Conservation (phyloP, 2,113 vertebrate genomes). For the Pseudopodoces humilis region DNA sequence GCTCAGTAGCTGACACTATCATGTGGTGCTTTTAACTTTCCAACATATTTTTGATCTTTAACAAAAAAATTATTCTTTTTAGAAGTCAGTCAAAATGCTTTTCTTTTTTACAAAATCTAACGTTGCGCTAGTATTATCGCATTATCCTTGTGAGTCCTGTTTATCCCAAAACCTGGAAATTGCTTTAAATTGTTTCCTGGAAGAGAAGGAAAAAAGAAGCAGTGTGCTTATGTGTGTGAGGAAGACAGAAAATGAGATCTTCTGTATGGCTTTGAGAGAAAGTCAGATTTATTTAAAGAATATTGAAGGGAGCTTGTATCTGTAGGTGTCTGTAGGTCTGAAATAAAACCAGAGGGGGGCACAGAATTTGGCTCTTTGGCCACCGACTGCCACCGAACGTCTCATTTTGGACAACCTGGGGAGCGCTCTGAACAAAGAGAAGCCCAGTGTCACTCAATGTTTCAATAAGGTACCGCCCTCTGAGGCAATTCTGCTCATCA, state of each 20-base stretch:
- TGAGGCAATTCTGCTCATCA: not conserved
- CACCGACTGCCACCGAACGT: not conserved
- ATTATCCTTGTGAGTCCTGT: not conserved
- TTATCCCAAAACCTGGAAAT: not conserved
- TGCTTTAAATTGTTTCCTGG: not conserved
- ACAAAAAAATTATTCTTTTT: not conserved
- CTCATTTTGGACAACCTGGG: not conserved
- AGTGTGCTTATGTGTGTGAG: not conserved
- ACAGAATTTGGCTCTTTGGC: not conserved
- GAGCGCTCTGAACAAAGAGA: not conserved
- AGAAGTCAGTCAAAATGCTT: not conserved
- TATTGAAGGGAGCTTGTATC: not conserved
- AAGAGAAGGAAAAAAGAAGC: not conserved
- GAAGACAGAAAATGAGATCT: not conserved
- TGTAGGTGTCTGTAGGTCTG: not conserved
- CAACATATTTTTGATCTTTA: not conserved
- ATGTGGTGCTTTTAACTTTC: not conserved
- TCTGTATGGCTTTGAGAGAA: not conserved
- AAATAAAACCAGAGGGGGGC: not conserved
- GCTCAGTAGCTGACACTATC: not conserved
- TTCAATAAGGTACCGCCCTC: not conserved
- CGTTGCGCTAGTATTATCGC: not conserved
- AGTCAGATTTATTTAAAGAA: not conserved
- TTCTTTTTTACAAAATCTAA: not conserved
- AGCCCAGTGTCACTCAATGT: rapidly evolving